Conservation (phyloP, 2,113 vertebrate species). For the Jaculus jaculus region DNA sequence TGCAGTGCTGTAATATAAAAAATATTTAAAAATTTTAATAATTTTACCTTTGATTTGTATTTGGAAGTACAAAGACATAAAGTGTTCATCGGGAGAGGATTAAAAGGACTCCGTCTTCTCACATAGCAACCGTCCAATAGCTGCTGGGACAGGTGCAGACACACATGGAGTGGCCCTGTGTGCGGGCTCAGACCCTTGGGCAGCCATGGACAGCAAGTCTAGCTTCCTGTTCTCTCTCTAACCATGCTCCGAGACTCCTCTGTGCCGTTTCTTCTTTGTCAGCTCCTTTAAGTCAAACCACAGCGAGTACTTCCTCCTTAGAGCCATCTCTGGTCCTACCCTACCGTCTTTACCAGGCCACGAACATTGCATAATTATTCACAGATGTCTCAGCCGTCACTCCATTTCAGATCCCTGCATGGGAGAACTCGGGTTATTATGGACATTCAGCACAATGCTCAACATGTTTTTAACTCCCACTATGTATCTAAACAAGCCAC, state of each 20-base stretch:
- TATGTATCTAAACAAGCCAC: neutral
- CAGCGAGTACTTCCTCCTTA: neutral
- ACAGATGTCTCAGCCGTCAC: neutral
- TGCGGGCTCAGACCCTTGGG: rapidly evolving
- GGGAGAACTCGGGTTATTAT: neutral
- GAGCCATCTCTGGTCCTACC: neutral
- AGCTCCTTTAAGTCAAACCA: neutral
- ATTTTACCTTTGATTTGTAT: neutral
- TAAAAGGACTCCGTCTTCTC: rapidly evolving
- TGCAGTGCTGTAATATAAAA: neutral
- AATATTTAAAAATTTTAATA: neutral
- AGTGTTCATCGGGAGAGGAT: neutral
- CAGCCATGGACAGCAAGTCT: rapidly evolving
- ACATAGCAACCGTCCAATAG: rapidly evolving
- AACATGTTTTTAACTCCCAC: neutral
- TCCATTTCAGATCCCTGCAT: neutral
- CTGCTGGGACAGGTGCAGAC: rapidly evolving
- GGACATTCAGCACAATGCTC: neutral
- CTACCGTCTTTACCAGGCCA: neutral
- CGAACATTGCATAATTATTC: neutral
- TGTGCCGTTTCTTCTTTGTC: neutral
- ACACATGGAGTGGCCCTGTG: too few species aligned
- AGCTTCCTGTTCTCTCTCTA: neutral
- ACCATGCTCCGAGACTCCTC: neutral
- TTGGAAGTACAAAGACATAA: neutral